Conservation (phyloP, 2,888 invertebrate species). For the Iselma pallidipennis region DNA sequence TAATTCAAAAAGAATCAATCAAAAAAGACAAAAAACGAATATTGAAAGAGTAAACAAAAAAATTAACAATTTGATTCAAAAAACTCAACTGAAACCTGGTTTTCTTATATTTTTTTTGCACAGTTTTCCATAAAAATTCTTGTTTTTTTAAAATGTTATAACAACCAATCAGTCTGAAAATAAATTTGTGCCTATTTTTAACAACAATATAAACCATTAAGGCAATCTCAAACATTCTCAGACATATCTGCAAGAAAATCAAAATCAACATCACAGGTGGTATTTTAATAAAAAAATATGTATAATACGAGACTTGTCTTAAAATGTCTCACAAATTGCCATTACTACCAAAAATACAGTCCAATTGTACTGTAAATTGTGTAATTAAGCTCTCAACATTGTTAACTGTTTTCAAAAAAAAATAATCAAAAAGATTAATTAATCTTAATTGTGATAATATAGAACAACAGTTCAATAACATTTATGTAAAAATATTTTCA, state of each 20-base stretch:
- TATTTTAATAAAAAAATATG: neutral
- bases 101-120: neutral
- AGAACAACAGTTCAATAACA: conserved; percentile 38
- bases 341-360: neutral
- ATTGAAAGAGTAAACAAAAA: neutral
- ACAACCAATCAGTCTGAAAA: conserved; percentile 1
- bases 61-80: neutral
- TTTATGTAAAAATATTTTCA: conserved; percentile 48
- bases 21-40: neutral
- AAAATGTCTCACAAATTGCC: neutral
- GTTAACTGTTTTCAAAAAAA: neutral
- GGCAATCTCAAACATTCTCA: conserved; percentile 2
- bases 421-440: neutral
- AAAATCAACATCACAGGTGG: conserved; percentile 1
- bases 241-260: neutral
- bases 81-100: neutral
- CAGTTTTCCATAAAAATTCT: neutral
- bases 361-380: neutral
- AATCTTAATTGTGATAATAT: neutral
- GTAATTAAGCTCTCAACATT: conserved; percentile 17
- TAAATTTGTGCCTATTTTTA: conserved; percentile 3
- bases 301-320: neutral
- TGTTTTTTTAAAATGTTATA: neutral
- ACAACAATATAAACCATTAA: conserved; percentile 3
- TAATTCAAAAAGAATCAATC: neutral